These are phyloP conservation scores for Parasteatoda lunata DNA, from an alignment of 2,888 invertebrate genomes.

Conservation along the genomic window DNA sequence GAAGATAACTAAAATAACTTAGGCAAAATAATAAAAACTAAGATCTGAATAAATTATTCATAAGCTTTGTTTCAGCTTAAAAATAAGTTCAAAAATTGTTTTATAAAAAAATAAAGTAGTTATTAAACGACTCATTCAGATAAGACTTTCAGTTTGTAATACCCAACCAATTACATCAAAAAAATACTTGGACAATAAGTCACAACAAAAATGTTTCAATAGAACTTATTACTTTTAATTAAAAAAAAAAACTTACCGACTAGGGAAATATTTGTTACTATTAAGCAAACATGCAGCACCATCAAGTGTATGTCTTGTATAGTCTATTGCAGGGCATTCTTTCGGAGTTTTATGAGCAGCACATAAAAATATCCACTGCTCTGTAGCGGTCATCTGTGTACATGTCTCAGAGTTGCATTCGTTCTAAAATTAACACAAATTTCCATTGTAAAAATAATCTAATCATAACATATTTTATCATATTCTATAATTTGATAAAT, in stretches of 20 bases:
- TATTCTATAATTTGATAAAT: background rate
- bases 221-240: background rate
- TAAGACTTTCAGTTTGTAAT: too few species aligned
- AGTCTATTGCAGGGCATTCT: slow-evolving; percentile 99
- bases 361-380: slow-evolving; percentile 99
- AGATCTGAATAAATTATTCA: too few species aligned
- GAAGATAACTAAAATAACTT: too few species aligned
- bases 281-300: slow-evolving; percentile 98
- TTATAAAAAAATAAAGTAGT: too few species aligned
- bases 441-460: background rate
- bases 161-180: too few species aligned
- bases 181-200: too few species aligned
- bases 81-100: too few species aligned
- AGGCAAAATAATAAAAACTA: too few species aligned
- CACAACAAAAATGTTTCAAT: too few species aligned
- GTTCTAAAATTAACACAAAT: slow-evolving; percentile 75
- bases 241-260: slow-evolving; percentile 81
- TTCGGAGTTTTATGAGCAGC: slow-evolving; percentile 99
- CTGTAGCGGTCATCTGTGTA: slow-evolving; percentile 99
- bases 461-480: slow-evolving; percentile 66
- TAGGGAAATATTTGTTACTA: slow-evolving; percentile 99
- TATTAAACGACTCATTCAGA: too few species aligned
- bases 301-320: slow-evolving; percentile 98
- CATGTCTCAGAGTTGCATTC: slow-evolving; percentile 98
- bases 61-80: too few species aligned